Evolutionary conservation across 2,113 vertebrate species (phyloP).

Genomic region (Kryptolebias marmoratus): DNA sequence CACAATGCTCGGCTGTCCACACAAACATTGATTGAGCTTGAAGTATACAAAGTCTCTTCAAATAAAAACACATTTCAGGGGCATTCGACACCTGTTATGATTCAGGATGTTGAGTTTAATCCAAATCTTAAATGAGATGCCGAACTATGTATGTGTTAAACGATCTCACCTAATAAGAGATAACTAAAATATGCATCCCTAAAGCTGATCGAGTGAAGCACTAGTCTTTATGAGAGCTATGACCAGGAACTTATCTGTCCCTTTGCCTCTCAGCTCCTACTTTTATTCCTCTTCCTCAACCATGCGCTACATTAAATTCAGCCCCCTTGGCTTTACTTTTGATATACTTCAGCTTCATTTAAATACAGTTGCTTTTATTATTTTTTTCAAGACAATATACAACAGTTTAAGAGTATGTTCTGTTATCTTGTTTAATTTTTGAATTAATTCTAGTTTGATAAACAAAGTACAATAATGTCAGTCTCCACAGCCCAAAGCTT

Average conservation of each 20-base stretch:
- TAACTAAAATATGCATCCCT: neutral
- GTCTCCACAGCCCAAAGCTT: neutral
- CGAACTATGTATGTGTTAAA: neutral
- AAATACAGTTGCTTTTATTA: neutral
- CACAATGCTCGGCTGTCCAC: slow-evolving; percentile 6
- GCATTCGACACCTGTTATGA: neutral
- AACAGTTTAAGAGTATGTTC: neutral
- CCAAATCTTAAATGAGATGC: neutral
- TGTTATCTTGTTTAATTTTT: neutral
- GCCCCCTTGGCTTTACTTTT: neutral
- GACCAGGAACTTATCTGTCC: neutral
- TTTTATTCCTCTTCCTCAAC: neutral
- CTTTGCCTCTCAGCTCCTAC: neutral
- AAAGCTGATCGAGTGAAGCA: neutral
- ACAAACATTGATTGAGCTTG: slow-evolving; percentile 4
- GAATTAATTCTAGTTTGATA: neutral
- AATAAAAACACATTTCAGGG: neutral
- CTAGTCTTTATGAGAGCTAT: neutral
- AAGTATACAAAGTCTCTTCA: neutral
- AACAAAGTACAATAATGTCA: neutral
- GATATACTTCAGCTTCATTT: neutral
- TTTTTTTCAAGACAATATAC: neutral
- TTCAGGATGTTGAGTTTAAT: neutral
- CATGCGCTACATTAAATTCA: neutral
- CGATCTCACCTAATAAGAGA: neutral